Conservation (phyloP, 2,888 invertebrate species). For the Aquatica leii region DNA sequence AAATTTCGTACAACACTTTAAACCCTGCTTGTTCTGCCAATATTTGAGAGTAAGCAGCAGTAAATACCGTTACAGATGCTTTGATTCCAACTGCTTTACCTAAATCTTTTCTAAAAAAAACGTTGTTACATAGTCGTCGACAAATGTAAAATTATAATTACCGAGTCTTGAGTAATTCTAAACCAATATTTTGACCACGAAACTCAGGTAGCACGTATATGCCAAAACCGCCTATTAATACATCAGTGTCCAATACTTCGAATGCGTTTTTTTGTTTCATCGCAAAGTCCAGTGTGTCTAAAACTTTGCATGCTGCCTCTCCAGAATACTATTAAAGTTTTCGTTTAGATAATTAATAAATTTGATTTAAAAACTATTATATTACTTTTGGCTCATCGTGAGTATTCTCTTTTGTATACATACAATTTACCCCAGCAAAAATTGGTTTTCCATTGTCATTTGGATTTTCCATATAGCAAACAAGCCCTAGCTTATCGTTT, state of each 20-base stretch:
- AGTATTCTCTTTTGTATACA: too few relatives aligned
- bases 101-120: slow-evolving; percentile 61
- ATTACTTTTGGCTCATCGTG: too few relatives aligned
- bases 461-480: slow-evolving; percentile 54
- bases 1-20: slow-evolving; percentile 58
- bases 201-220: slow-evolving; percentile 51
- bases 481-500: slow-evolving; percentile 52
- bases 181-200: slow-evolving; percentile 51
- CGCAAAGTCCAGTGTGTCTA: slow-evolving; percentile 29
- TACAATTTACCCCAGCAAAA: slow-evolving; percentile 56
- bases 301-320: slow-evolving; percentile 22
- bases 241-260: slow-evolving; percentile 43
- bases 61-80: slow-evolving; percentile 64
- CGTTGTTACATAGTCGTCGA: too few relatives aligned
- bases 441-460: slow-evolving; percentile 51
- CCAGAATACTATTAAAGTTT: slow-evolving; percentile 30
- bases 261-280: slow-evolving; percentile 41
- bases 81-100: slow-evolving; percentile 63
- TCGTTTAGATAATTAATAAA: too few relatives aligned
- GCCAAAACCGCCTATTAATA: slow-evolving; percentile 53
- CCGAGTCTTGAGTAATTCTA: slow-evolving; percentile 44
- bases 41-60: slow-evolving; percentile 63
- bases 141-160: slow-evolving; percentile 21
- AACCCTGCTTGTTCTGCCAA: slow-evolving; percentile 65
- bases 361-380: too few relatives aligned